Evolutionary conservation across 2,888 invertebrate species (phyloP).

Genomic region (Pteria penguin): DNA sequence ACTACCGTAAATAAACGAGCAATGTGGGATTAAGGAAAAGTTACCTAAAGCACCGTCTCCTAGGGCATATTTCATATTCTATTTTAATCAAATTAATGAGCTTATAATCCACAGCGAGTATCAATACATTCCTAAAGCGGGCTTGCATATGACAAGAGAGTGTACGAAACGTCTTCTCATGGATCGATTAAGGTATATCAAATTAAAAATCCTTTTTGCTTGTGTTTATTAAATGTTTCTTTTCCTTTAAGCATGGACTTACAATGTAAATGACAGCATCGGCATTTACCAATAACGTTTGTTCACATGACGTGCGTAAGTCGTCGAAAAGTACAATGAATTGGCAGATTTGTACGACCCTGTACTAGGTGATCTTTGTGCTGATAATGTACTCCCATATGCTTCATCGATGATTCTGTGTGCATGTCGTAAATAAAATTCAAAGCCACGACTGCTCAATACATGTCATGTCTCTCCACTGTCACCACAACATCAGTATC

Average conservation of each 20-base stretch:
- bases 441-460: too few relatives aligned
- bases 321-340: too few relatives aligned
- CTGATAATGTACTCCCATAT: too few relatives aligned
- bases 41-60: background rate
- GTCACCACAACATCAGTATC: too few relatives aligned
- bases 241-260: background rate
- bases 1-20: background rate
- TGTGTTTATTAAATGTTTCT: background rate
- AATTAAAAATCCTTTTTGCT: conserved; percentile 11
- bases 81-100: background rate
- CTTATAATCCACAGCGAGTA: background rate
- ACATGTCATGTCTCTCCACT: too few relatives aligned
- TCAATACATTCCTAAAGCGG: conserved; percentile 5
- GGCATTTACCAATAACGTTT: background rate
- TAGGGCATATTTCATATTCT: background rate
- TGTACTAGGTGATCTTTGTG: too few relatives aligned
- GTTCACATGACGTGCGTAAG: background rate
- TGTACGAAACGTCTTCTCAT: conserved; percentile 5
- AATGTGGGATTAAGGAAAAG: background rate
- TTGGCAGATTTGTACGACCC: too few relatives aligned
- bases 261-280: background rate
- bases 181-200: conserved; percentile 23
- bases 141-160: background rate
- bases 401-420: too few relatives aligned
- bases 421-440: too few relatives aligned